Evolutionary conservation across 2,113 vertebrate genomes (phyloP).

Genomic region (Zeus faber): DNA sequence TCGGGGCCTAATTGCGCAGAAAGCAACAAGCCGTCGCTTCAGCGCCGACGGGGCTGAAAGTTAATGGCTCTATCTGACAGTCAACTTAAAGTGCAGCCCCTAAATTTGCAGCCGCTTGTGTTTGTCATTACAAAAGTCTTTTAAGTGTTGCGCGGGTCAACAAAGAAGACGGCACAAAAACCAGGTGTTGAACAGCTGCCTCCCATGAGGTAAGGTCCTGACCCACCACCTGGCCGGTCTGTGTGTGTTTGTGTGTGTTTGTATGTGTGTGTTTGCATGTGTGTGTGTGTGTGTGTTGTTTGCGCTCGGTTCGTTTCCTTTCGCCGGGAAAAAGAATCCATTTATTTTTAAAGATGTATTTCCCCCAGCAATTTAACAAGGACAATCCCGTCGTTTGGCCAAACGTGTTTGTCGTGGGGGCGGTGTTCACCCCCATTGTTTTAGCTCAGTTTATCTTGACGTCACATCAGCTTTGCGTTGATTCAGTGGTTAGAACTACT

Average conservation of each 20-base stretch:
- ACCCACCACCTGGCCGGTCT: constrained; percentile 31
- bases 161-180: constrained; percentile 42
- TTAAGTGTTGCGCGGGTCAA: constrained; percentile 40
- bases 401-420: not conserved
- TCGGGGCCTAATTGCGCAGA: not conserved
- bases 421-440: not conserved
- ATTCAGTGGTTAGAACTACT: constrained; percentile 35
- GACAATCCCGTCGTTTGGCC: too few relatives aligned
- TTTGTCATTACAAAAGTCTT: not conserved
- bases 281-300: not conserved
- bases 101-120: not conserved
- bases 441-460: constrained; percentile 6
- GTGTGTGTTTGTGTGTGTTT: not conserved
- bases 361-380: too few relatives aligned
- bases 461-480: constrained; percentile 44
- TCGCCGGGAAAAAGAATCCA: too few relatives aligned
- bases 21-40: not conserved
- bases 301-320: too few relatives aligned
- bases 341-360: too few relatives aligned
- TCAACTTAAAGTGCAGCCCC: not conserved
- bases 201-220: constrained; percentile 4
- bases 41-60: not conserved
- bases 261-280: not conserved
- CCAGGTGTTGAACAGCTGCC: constrained; percentile 69
- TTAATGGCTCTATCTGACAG: not conserved